These are phyloP conservation scores for Drosophila lutescens DNA, from an alignment of 2,888 invertebrate species.

Conservation along the genomic window DNA sequence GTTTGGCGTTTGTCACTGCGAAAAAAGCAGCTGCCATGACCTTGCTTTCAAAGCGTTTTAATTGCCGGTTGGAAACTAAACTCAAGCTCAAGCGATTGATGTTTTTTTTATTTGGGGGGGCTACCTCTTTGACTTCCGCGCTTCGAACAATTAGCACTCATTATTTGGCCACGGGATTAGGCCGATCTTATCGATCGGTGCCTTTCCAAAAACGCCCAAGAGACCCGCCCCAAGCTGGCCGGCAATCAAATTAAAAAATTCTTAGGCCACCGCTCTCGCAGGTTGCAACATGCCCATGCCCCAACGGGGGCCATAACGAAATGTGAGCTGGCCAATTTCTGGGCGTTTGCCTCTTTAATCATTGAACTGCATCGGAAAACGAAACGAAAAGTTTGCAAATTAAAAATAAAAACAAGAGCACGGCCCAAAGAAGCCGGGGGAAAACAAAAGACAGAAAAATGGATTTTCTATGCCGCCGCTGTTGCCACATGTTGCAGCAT, in stretches of 20 bases:
- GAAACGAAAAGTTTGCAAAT: slow-evolving; percentile 70
- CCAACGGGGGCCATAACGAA: slow-evolving; percentile 56
- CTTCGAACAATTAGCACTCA: slow-evolving; percentile 70
- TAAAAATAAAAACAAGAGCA: slow-evolving; percentile 66
- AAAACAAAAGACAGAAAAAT: slow-evolving; percentile 74
- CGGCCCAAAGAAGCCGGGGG: slow-evolving; percentile 38
- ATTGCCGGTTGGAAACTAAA: slow-evolving; percentile 45
- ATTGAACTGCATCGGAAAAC: slow-evolving; percentile 77
- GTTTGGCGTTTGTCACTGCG: slow-evolving; percentile 67
- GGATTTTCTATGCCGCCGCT: slow-evolving; percentile 40
- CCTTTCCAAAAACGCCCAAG: slow-evolving; percentile 67
- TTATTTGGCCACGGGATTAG: slow-evolving; percentile 55
- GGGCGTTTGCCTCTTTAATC: slow-evolving; percentile 79
- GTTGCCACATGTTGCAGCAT: slow-evolving; percentile 80
- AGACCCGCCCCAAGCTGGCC: slow-evolving; percentile 39
- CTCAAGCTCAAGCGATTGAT: slow-evolving; percentile 1
- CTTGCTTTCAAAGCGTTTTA: slow-evolving; percentile 71
- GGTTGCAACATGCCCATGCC: slow-evolving; percentile 39
- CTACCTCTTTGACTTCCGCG: slow-evolving; percentile 59
- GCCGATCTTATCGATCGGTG: slow-evolving; percentile 66
- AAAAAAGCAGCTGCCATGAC: slow-evolving; percentile 58
- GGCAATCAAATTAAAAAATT: slow-evolving; percentile 74
- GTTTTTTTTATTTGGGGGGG: slow-evolving; percentile 20
- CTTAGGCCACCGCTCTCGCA: slow-evolving; percentile 60
- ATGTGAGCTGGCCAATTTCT: slow-evolving; percentile 67